Percentiles rank a stretch among this genome's conserved stretches.
phyloP scores from a whole-genome alignment of 2,113 vertebrate genomes.

The Mobula birostris region DNA sequence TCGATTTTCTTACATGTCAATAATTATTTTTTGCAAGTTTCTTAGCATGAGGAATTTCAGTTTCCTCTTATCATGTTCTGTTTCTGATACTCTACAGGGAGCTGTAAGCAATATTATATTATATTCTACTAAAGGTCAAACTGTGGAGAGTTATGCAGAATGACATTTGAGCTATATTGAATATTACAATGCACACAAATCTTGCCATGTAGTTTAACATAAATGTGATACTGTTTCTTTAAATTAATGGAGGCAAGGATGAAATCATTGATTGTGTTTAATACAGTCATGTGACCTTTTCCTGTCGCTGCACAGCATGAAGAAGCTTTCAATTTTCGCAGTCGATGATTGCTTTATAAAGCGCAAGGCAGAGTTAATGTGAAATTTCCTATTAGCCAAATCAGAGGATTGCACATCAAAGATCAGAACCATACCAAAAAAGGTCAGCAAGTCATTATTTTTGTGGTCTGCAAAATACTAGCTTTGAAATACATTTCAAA shows the following conservation, averaged over 20 bases:
- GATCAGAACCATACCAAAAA: slow-evolving; percentile 1
- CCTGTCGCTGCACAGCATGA: slow-evolving; percentile 21
- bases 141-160: not conserved
- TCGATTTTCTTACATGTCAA: not conserved
- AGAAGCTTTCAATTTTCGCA: slow-evolving; percentile 23
- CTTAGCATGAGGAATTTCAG: not conserved
- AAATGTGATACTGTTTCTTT: slow-evolving; percentile 3
- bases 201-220: not conserved
- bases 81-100: not conserved
- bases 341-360: slow-evolving; percentile 31
- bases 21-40: not conserved
- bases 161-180: not conserved
- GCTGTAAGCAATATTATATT: not conserved
- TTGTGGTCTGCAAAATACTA: not conserved
- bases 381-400: slow-evolving; percentile 20
- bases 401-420: slow-evolving; percentile 30
- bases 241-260: slow-evolving; percentile 1
- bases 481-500: slow-evolving; percentile 22
- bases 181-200: not conserved
- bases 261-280: slow-evolving; percentile 30
- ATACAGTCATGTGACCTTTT: slow-evolving; percentile 7
- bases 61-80: not conserved
- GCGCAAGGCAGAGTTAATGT: slow-evolving; percentile 11
- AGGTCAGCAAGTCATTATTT: slow-evolving; percentile 6
- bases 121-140: not conserved